Evolutionary conservation across 2,797 vertebrate genomes (phyloP), one percentile per base, ranked within the genome.

Genomic region (Aplochiton taeniatus): DNA sequence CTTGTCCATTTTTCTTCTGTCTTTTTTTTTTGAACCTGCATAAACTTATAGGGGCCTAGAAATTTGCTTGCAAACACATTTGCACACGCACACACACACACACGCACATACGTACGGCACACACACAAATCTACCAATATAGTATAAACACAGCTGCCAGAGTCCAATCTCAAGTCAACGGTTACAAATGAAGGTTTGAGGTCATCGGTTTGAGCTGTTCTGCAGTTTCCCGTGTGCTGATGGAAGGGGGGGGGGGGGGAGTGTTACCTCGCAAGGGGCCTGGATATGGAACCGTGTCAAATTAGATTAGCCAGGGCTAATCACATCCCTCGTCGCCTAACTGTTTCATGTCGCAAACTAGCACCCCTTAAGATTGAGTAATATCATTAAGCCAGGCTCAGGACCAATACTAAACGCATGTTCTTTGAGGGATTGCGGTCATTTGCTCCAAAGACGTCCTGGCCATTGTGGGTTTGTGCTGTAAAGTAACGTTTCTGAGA

Each of bases 301-400:
- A 78, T 72, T 59, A 68, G 72, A 83, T 80, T 80, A 83, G 58
- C 55, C 49, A 75, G 76, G 31, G 73, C 70, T 75, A 78, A 78
- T 77, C 69, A 78, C 68, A 72, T 75, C 71, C 68, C 58, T 69
- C 61, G 59, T 60, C 20, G 45, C 50, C 68, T 59, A 52, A 61
- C 67, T 69, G 66, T 73, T 69, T 58, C 65, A 70, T 57, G 65
- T 68, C 72, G 57, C 63, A 41, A 65, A 66, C 66, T 55, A 56
- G 18, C 59, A 69, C 18, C 59, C n/a, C 41, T 48, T 10, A 20
- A 73, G 68, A 70, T 66, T 68, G 74, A 75, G 65, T 71, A 47
- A 61, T 52, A 68, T 71, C 72, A 51, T 69, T 70, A 69, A 64
- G 63, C 44, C 53, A 44, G 9, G 61, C 18, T 19, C 11, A 19